These are phyloP conservation scores for Gobio gobio DNA, from an alignment of 2,113 vertebrate genomes.

Conservation along the genomic window DNA sequence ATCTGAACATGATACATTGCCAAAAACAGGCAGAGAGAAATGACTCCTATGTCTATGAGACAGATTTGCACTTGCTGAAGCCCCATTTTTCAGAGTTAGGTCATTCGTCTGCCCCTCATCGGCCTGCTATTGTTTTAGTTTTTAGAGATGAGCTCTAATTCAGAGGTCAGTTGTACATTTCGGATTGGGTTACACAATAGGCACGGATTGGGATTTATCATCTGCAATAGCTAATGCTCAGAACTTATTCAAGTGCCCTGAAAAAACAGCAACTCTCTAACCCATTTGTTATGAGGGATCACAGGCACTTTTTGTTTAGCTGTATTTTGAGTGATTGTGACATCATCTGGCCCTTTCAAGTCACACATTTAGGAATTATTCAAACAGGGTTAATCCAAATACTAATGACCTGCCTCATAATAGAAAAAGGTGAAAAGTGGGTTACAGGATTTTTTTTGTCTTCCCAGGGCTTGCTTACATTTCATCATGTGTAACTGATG, in stretches of 20 bases:
- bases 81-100: neutral
- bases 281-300: constrained; percentile 22
- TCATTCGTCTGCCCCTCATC: constrained; percentile 19
- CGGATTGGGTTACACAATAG: constrained; percentile 59
- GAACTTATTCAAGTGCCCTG: constrained; percentile 20
- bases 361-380: neutral
- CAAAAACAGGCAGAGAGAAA: neutral
- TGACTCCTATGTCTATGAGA: neutral
- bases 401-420: constrained; percentile 22
- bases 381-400: constrained; percentile 35
- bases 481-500: neutral
- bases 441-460: constrained; percentile 2
- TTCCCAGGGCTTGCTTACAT: constrained; percentile 6
- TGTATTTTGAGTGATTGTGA: constrained; percentile 17
- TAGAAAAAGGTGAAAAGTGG: constrained; percentile 8
- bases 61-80: neutral
- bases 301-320: constrained; percentile 10
- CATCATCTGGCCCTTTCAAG: neutral
- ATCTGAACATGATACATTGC: neutral
- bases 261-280: constrained; percentile 21
- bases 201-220: constrained; percentile 22
- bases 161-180: constrained; percentile 56
- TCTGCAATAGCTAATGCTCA: neutral
- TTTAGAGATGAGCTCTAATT: constrained; percentile 56
- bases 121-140: neutral